These are phyloP conservation scores for Aeoliscus strigatus DNA, from an alignment of 2,797 vertebrate genomes.

Conservation along the genomic window DNA sequence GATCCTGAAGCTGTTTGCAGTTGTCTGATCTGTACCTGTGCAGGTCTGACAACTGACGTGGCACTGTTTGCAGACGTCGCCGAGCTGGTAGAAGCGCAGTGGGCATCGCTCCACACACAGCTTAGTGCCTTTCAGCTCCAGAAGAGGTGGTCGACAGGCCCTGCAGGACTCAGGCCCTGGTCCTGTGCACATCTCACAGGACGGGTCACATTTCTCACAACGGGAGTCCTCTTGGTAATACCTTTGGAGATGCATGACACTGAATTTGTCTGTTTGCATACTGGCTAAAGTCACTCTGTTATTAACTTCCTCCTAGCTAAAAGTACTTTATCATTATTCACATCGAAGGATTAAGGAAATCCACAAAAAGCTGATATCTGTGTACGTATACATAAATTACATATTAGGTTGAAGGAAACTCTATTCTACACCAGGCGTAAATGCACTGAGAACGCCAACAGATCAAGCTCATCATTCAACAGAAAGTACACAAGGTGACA, in stretches of 20 bases:
- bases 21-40: slow-evolving; percentile 44
- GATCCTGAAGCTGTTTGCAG: too few relatives aligned
- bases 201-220: slow-evolving; percentile 71
- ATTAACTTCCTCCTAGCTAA: too few relatives aligned
- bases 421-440: too few relatives aligned
- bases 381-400: too few relatives aligned
- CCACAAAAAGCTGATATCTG: too few relatives aligned
- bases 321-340: too few relatives aligned
- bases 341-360: too few relatives aligned
- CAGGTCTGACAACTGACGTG: slow-evolving; percentile 77
- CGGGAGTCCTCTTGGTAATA: slow-evolving; percentile 61
- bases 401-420: too few relatives aligned
- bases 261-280: too few relatives aligned
- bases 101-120: slow-evolving; percentile 71
- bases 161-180: slow-evolving; percentile 67
- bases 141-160: slow-evolving; percentile 50
- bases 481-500: not conserved
- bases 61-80: slow-evolving; percentile 56
- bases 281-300: too few relatives aligned
- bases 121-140: slow-evolving; percentile 70
- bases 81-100: slow-evolving; percentile 58
- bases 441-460: slow-evolving; percentile 4
- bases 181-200: slow-evolving; percentile 64
- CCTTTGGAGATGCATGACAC: slow-evolving; percentile 29
- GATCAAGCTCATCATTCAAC: not conserved